A percentile compares a stretch with the other conserved stretches of the same genome.
Evolutionary conservation across 2,797 vertebrate genomes (phyloP).

Genomic region (Gastrophryne carolinensis): DNA sequence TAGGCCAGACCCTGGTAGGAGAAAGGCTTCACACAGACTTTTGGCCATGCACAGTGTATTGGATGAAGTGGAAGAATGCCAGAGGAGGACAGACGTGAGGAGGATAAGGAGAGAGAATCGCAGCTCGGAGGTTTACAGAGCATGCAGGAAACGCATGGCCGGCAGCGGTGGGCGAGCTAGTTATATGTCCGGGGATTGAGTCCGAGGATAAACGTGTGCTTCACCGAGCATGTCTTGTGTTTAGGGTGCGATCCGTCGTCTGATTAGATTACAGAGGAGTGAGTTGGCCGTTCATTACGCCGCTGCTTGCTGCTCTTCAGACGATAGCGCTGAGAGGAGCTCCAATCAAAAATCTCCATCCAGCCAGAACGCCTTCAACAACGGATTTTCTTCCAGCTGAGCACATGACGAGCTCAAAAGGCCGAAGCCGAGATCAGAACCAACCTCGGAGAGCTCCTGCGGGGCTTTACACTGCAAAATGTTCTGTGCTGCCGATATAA

Average conservation of each 20-base stretch:
- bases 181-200: conserved; percentile 21
- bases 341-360: conserved; percentile 24
- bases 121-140: conserved; percentile 27
- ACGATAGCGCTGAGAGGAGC: neutral
- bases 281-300: conserved; percentile 23
- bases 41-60: too few species aligned
- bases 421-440: neutral
- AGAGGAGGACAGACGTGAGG: too few species aligned
- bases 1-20: too few species aligned
- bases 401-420: conserved; percentile 6
- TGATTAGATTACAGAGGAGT: conserved; percentile 37
- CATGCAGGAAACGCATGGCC: neutral
- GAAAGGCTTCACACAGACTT: too few species aligned
- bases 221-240: conserved; percentile 25
- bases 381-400: neutral
- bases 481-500: neutral
- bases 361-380: neutral
- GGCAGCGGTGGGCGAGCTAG: neutral
- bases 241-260: conserved; percentile 3
- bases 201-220: conserved; percentile 1
- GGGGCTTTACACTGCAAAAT: neutral
- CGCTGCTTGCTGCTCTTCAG: neutral
- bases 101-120: neutral
- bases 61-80: too few species aligned
- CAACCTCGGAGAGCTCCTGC: neutral